Evolutionary conservation across 2,888 invertebrate genomes (phyloP), one percentile per base, ranked within the genome.

Genomic region (Anthrax anthrax): DNA sequence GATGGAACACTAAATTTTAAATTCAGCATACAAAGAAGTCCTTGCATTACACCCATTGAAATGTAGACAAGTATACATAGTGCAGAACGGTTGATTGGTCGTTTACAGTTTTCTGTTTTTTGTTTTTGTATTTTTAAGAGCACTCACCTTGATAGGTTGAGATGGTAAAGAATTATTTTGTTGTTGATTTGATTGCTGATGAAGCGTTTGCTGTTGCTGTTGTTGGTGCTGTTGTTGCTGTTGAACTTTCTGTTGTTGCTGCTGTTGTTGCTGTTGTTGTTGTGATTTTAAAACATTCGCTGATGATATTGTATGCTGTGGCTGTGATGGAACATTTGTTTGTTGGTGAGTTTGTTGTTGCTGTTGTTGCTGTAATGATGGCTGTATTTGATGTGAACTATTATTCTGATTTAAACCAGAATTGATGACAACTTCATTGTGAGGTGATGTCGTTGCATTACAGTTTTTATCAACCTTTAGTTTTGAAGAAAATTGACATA

Each of bases 401-500:
- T 56, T 60, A 43, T 62, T 64, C 55, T 63, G 61, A 54, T 58
- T 62, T 27, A 57, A 57, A 29, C 57, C 55, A 41, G 56, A 37
- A 48, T 60, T 64, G 40, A 59, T 60, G 18, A 53, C 55, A 38
- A 51, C 55, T 41, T 65, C 63, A 10, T 53, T 54, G 42, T 58
- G 57, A 5, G 59, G 65, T 37, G 67, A 68, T 41, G 72, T 72
- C 14, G 80, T 80, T 23, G 80, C 80, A 65, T 81, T 81, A 58
- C 80, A 79, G 64, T 81, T 79, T 62, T 78, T 80, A 61, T 81
- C 81, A 36, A 75, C 71, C 54, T 69, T 56, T 12, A 32, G 29
- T 12, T 9, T 32, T 32, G 3, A 12, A 12, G 12, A 12, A 32
- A 8, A 23, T 23, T 8, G 5, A 23, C 4, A 23, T 6, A 32